phyloP scores from a whole-genome alignment of 2,888 invertebrate genomes.

The Zelleria hepariella region DNA sequence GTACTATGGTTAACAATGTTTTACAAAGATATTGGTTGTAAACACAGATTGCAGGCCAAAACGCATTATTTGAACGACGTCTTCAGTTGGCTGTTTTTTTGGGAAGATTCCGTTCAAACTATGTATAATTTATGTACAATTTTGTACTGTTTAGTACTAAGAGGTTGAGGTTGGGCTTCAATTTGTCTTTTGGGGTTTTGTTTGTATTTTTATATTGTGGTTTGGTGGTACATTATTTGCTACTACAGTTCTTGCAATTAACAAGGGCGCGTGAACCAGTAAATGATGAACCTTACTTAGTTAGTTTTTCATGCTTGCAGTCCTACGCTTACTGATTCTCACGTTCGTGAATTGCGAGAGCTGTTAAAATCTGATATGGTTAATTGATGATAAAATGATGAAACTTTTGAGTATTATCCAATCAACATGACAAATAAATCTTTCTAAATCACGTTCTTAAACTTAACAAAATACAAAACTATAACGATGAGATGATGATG shows the following conservation, averaged over 20 bases:
- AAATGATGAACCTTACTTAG: no score
- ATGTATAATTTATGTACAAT: not conserved
- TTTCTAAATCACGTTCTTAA: no score
- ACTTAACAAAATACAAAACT: no score
- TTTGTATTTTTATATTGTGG: not conserved
- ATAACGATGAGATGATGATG: not conserved
- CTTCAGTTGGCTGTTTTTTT: not conserved
- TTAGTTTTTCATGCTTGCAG: no score
- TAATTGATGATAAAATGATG: not conserved
- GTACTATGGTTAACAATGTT: not conserved
- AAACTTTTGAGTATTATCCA: not conserved
- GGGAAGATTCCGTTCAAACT: not conserved
- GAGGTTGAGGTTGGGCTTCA: not conserved
- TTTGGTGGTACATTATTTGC: not conserved
- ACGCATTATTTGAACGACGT: not conserved
- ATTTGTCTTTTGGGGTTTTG: not conserved
- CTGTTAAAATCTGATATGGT: no score
- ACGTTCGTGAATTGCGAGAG: no score
- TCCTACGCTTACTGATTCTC: no score
- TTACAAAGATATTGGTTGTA: not conserved
- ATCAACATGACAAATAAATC: no score
- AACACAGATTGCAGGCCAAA: not conserved
- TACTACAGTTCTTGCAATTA: not conserved
- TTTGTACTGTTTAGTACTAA: not conserved
- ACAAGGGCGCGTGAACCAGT: no score